phyloP scores from a whole-genome alignment of 2,113 vertebrate species.

The Chloebia gouldiae region DNA sequence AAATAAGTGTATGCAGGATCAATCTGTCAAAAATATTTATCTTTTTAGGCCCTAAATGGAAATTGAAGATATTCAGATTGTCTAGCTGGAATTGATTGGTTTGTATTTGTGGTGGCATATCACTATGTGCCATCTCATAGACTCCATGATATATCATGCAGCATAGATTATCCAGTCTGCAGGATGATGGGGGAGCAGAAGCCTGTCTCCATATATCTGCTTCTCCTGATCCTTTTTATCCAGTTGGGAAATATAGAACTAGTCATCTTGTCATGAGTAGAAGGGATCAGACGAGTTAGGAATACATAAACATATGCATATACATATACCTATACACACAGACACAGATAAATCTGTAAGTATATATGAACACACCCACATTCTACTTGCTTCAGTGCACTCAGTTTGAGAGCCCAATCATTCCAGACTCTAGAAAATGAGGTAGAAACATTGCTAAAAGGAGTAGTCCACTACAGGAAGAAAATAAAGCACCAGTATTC shows the following conservation, averaged over 20 bases:
- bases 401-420: neutral
- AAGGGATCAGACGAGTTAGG: neutral
- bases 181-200: neutral
- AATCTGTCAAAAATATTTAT: neutral
- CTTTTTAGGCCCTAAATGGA: neutral
- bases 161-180: neutral
- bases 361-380: neutral
- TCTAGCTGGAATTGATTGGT: neutral
- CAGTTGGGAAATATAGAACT: neutral
- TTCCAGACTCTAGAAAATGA: neutral
- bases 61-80: neutral
- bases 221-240: neutral
- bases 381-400: neutral
- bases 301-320: neutral
- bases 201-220: neutral
- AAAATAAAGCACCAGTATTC: neutral
- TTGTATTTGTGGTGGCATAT: neutral
- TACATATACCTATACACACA: neutral
- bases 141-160: neutral
- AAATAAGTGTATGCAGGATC: neutral
- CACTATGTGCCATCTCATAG: neutral
- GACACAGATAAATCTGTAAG: neutral
- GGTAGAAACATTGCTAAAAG: neutral
- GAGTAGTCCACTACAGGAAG: neutral
- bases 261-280: neutral